A percentile compares a stretch with the other conserved stretches of the same genome.
phyloP scores from a whole-genome alignment of 2,888 invertebrate genomes.

The Eretmocerus hayati region DNA sequence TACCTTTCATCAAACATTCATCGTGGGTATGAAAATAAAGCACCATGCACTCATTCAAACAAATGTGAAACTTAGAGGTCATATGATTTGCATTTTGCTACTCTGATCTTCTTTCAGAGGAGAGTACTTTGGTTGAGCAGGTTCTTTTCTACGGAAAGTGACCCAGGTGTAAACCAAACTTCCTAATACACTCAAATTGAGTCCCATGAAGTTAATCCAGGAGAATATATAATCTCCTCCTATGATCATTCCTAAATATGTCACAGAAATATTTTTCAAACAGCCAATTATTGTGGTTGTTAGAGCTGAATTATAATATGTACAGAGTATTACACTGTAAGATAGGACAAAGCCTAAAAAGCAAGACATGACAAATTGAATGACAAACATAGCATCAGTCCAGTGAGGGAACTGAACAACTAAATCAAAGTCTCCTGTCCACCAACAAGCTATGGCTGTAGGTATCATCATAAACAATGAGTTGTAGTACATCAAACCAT shows the following conservation, averaged over 20 bases:
- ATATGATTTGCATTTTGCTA: conserved; percentile 46
- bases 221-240: conserved; percentile 97
- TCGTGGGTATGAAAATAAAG: not conserved
- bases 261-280: conserved; percentile 94
- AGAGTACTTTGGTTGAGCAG: conserved; percentile 35
- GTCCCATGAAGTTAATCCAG: conserved; percentile 88
- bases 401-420: conserved; percentile 65
- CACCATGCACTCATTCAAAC: conserved; percentile 2
- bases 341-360: conserved; percentile 94
- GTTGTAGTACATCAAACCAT: conserved; percentile 89
- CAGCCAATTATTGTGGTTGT: conserved; percentile 98
- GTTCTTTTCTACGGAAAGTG: conserved; percentile 65
- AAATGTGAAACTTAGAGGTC: conserved; percentile 21
- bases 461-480: conserved; percentile 82
- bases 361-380: conserved; percentile 83
- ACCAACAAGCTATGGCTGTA: conserved; percentile 62
- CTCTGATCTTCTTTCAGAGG: conserved; percentile 29
- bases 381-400: conserved; percentile 67
- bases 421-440: conserved; percentile 67
- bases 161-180: conserved; percentile 83
- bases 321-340: conserved; percentile 92
- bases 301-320: conserved; percentile 93
- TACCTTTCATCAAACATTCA: too few relatives aligned
- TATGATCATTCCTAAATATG: conserved; percentile 96
- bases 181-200: conserved; percentile 88